Conservation (phyloP, 1,140 invertebrate species). For the Leptoteleia sp. region DNA sequence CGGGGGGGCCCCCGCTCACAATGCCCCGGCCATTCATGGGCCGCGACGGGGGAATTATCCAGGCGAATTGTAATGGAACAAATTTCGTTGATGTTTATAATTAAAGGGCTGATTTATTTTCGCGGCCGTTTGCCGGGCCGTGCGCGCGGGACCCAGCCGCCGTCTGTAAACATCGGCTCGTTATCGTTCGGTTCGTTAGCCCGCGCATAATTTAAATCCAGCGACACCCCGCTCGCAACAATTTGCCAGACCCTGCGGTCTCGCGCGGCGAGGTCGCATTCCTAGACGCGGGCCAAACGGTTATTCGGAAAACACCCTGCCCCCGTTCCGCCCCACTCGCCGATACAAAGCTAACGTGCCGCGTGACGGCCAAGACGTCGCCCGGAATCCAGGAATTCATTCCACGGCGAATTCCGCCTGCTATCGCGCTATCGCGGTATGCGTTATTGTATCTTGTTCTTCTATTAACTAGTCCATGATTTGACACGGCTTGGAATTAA, state of each 20-base stretch:
- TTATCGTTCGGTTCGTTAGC: constrained; percentile 60
- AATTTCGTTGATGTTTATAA: constrained; percentile 64
- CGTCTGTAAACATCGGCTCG: constrained; percentile 43
- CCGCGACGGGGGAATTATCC: constrained; percentile 16
- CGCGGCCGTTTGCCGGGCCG: constrained; percentile 17
- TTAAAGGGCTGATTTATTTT: constrained; percentile 57
- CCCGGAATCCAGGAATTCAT: constrained; percentile 72
- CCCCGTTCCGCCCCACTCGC: constrained; percentile 67
- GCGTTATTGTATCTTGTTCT: constrained; percentile 57
- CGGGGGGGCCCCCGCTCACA: constrained; percentile 7
- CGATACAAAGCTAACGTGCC: constrained; percentile 62
- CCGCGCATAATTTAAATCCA: constrained; percentile 55
- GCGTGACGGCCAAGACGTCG: constrained; percentile 69
- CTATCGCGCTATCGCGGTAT: constrained; percentile 48
- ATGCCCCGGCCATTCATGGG: constrained; percentile 27
- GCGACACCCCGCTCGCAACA: constrained; percentile 69
- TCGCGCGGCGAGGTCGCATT: constrained; percentile 71
- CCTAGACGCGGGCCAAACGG: constrained; percentile 71
- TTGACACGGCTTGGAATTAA: constrained; percentile 39
- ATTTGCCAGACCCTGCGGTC: constrained; percentile 74
- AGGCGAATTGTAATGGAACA: constrained; percentile 48
- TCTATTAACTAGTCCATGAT: constrained; percentile 52
- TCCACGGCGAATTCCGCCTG: constrained; percentile 64
- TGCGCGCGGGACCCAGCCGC: constrained; percentile 5
- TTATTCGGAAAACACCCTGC: constrained; percentile 74